Evolutionary conservation across 2,113 vertebrate species (phyloP), one percentile per base, ranked within the genome.

Genomic region (Periophthalmus modestus): DNA sequence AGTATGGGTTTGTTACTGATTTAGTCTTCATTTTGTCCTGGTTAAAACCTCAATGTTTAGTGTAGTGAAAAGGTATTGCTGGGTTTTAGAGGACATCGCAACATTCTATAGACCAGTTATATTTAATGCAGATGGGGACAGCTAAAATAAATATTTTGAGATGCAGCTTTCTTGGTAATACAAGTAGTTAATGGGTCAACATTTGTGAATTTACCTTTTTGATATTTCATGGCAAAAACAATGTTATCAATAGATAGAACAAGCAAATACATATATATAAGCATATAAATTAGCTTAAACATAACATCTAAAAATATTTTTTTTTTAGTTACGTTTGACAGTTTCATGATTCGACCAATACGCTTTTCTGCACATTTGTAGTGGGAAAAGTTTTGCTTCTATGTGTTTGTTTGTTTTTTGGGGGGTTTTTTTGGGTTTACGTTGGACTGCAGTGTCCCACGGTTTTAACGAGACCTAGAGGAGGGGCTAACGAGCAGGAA

Each of bases 401-500:
- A 43, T 0, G 39, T 11, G 12, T 14, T 24, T 24, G n/a, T n/a
- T 58, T 10, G 13, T 21, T 58, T 23, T 23, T 55, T 7, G n/a
- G n/a, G n/a, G n/a, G n/a, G n/a, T 14, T 23, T 59, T 23, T 23
- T 59, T n/a, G 21, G 21, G 57, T 59, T 59, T 14, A 28, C 12
- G 4, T 28, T 59, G 21, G 21, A 57, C 19, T 59, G 57, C 24
- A 12, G 57, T 9, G n/a, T 57, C 54, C 54, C 54, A n/a, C 13
- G 21, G 57, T 24, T 62, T 62, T 62, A 62, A 62, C 59, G 28
- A 36, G 59, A 28, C 59, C 59, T 62, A 6, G 59, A 62, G 24
- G 59, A 28, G 58, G 59, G 59, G 24, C 59, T 62, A 62, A 62
- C 59, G 59, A 62, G 59, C 59, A 36, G 59, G 59, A 34, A 34